Evolutionary conservation across 2,888 invertebrate genomes (phyloP).

Genomic region (Yponomeuta plumbellus): DNA sequence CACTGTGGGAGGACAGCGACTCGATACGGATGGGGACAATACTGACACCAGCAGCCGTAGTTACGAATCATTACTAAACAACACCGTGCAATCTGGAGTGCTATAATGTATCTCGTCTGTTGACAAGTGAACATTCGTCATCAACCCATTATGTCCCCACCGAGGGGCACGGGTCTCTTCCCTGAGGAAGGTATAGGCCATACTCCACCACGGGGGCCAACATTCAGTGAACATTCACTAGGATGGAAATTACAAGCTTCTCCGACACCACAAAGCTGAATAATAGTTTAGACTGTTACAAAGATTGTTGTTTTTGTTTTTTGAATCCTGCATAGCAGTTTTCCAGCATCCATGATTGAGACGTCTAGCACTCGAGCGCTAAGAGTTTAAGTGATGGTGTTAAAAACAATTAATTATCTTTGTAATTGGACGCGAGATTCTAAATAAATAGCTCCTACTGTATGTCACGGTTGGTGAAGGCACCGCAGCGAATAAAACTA

Average conservation of each 20-base stretch:
- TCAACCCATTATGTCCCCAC: too few species aligned
- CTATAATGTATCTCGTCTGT: background rate
- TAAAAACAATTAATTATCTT: conserved; percentile 49
- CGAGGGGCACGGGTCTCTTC: too few species aligned
- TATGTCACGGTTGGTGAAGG: conserved; percentile 29
- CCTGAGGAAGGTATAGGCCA: too few species aligned
- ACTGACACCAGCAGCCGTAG: conserved; percentile 41
- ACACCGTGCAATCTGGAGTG: background rate
- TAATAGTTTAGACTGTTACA: too few species aligned
- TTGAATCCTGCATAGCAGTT: too few species aligned
- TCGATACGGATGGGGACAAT: conserved; percentile 38
- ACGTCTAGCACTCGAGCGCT: background rate
- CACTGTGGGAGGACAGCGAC: conserved; percentile 20
- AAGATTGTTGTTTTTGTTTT: too few species aligned
- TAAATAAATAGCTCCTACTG: conserved; percentile 49
- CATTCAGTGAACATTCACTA: too few species aligned
- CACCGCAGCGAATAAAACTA: conserved; percentile 25
- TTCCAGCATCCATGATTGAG: too few species aligned
- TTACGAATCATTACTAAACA: conserved; percentile 15
- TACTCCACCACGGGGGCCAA: too few species aligned
- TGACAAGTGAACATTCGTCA: background rate
- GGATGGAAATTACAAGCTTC: too few species aligned
- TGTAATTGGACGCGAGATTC: conserved; percentile 58
- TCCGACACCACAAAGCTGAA: too few species aligned
- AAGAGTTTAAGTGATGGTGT: background rate